phyloP scores from a whole-genome alignment of 2,113 vertebrate species.

The Poeciliopsis prolifica region DNA sequence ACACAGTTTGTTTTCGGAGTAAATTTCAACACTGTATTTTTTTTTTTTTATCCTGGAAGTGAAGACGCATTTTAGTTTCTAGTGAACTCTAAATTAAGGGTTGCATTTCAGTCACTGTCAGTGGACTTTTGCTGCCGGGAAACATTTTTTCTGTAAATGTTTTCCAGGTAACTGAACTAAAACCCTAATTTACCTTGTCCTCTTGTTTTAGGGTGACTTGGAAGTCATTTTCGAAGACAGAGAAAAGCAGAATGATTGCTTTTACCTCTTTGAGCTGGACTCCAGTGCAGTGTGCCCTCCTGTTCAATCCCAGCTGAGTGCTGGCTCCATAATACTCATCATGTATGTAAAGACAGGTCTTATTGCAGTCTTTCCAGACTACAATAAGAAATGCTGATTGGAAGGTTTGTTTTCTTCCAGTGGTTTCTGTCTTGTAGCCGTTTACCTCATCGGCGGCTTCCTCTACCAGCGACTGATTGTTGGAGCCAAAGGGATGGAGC shows the following conservation, averaged over 20 bases:
- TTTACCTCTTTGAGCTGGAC: conserved; percentile 95
- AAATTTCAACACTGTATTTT: no score
- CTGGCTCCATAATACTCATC: conserved; percentile 91
- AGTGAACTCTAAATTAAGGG: background rate
- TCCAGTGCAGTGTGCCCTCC: conserved; percentile 85
- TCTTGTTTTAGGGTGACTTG: conserved; percentile 79
- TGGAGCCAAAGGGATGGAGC: conserved; percentile 96
- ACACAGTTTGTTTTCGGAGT: background rate
- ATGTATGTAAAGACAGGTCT: conserved; percentile 81
- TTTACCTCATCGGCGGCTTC: conserved; percentile 92
- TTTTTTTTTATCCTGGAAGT: background rate
- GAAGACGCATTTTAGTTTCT: background rate
- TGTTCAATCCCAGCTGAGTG: conserved; percentile 82
- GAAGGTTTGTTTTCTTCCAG: conserved; percentile 67
- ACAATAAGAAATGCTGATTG: background rate
- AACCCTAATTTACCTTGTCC: background rate
- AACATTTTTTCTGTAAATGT: background rate
- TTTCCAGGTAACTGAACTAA: background rate
- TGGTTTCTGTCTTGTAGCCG: conserved; percentile 81
- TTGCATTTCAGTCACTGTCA: background rate
- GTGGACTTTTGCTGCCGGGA: background rate
- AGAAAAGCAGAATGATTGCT: conserved; percentile 82
- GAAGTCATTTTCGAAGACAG: conserved; percentile 83
- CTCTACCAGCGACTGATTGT: conserved; percentile 93
- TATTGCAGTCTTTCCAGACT: background rate